Percentiles rank a stretch among this genome's conserved stretches.
Evolutionary conservation across 2,888 invertebrate genomes (phyloP).

Genomic region (Sinodicranocentrus sp.): DNA sequence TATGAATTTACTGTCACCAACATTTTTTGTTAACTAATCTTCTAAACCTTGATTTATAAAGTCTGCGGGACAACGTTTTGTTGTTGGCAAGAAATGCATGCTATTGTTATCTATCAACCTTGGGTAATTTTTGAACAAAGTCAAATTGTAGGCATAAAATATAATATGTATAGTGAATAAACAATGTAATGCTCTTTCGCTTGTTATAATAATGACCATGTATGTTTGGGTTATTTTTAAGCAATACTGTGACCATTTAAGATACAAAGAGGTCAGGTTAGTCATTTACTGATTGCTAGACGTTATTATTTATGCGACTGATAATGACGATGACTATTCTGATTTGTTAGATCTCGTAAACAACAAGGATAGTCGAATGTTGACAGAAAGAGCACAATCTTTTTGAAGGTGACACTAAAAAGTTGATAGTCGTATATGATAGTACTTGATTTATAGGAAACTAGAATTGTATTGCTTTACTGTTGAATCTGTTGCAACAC

Average conservation of each 20-base stretch:
- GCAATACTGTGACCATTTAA: background rate
- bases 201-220: no score
- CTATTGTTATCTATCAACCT: no score
- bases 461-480: conserved; percentile 3
- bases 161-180: no score
- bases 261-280: background rate
- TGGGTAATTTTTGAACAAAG: no score
- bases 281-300: conserved; percentile 4
- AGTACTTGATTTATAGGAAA: conserved; percentile 12
- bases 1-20: background rate
- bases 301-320: background rate
- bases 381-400: background rate
- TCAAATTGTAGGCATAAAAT: no score
- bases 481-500: background rate
- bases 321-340: background rate
- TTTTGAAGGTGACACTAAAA: background rate
- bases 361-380: background rate
- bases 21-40: background rate
- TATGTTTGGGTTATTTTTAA: background rate
- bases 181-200: no score
- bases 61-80: no score
- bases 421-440: background rate
- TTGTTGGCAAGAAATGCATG: no score
- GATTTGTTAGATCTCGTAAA: background rate
- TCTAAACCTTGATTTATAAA: no score